These are phyloP conservation scores for Cheirogaleus major DNA, from an alignment of 2,797 vertebrate species.

Conservation along the genomic window DNA sequence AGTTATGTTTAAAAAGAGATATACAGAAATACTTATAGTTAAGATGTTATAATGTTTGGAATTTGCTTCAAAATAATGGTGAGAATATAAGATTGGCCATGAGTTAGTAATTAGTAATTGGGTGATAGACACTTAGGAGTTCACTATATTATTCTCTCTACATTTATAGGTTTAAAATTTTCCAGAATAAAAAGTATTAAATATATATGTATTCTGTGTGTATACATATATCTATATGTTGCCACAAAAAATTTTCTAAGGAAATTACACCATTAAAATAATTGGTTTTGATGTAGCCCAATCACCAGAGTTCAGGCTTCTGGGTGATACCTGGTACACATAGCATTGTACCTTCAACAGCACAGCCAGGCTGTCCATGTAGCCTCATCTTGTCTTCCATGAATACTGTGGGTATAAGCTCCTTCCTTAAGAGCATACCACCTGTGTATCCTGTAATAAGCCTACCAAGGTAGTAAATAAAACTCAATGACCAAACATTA, in stretches of 20 bases:
- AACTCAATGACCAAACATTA: background rate
- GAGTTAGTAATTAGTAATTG: background rate
- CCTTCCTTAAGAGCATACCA: background rate
- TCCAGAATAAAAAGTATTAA: background rate
- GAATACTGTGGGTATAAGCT: background rate
- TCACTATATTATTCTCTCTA: background rate
- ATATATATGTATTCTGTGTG: background rate
- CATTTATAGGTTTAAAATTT: background rate
- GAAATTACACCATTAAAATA: background rate
- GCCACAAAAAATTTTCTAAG: background rate
- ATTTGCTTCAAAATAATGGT: background rate
- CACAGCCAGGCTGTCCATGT: background rate
- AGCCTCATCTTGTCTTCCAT: background rate
- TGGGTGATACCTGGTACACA: background rate
- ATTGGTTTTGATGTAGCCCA: background rate
- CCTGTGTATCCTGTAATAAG: background rate
- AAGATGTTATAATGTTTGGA: background rate
- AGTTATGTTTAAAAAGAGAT: background rate
- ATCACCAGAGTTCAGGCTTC: background rate
- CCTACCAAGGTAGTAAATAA: background rate
- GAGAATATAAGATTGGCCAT: background rate
- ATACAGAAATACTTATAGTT: background rate
- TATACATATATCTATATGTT: background rate
- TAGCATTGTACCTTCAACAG: background rate
- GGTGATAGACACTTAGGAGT: background rate